A percentile compares a stretch with the other conserved stretches of the same genome.
Conservation (phyloP, 1,140 invertebrate genomes). For the Diorhabda carinulata region DNA sequence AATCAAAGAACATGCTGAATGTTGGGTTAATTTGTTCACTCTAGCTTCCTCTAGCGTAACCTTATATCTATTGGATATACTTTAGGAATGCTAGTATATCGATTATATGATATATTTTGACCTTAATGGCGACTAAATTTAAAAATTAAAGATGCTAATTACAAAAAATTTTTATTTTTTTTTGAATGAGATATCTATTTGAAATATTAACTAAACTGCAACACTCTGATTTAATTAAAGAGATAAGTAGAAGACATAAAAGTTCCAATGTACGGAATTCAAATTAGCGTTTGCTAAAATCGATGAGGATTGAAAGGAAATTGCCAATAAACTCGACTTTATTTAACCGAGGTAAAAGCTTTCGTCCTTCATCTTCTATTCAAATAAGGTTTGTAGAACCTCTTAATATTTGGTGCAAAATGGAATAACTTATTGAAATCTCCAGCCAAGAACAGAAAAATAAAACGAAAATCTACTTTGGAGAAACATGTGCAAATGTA, state of each 20-base stretch:
- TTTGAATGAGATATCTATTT: no score
- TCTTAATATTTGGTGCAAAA: conserved; percentile 22
- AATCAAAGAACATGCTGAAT: no score
- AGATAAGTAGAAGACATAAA: conserved; percentile 21
- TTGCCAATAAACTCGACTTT: conserved; percentile 22
- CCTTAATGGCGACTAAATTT: no score
- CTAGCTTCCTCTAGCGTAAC: no score
- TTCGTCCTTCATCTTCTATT: conserved; percentile 21
- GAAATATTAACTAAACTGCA: no score
- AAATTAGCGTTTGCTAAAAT: conserved; percentile 15
- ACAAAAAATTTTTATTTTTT: no score
- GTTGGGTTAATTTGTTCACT: no score
- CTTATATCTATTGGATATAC: no score
- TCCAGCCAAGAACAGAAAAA: conserved; percentile 16
- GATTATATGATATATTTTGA: no score
- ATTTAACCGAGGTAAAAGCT: conserved; percentile 22
- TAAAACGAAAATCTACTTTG: conserved; percentile 21
- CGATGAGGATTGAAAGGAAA: conserved; percentile 19
- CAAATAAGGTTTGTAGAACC: conserved; percentile 19
- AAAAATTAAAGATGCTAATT: no score
- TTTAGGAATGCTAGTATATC: no score
- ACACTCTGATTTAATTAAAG: conserved; percentile 13
- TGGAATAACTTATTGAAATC: conserved; percentile 22
- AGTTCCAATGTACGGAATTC: conserved; percentile 16
- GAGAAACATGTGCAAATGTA: conserved; percentile 32